Evolutionary conservation across 2,113 vertebrate genomes (phyloP).

Genomic region (Aptenodytes patagonicus): DNA sequence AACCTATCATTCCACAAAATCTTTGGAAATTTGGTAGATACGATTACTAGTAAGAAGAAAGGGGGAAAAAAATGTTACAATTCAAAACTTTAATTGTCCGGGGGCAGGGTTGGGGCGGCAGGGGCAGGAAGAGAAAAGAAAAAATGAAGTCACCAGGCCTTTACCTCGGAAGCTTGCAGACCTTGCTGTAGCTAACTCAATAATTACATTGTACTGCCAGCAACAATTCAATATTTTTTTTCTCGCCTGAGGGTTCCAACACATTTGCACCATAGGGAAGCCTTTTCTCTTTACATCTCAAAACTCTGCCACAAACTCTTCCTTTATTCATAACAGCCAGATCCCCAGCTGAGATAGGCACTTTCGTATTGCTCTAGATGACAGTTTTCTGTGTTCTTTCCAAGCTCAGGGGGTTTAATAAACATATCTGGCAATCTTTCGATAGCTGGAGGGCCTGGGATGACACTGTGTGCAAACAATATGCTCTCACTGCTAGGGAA

Average conservation of each 20-base stretch:
- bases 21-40: not conserved
- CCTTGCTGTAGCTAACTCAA: constrained; percentile 70
- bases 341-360: constrained; percentile 90
- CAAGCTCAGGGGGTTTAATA: constrained; percentile 91
- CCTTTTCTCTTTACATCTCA: constrained; percentile 82
- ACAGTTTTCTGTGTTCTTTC: constrained; percentile 90
- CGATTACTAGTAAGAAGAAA: not conserved
- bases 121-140: not conserved
- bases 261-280: constrained; percentile 87
- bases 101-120: no score
- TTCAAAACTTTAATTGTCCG: constrained; percentile 36
- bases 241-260: constrained; percentile 81
- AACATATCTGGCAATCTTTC: constrained; percentile 97
- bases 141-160: constrained; percentile 46
- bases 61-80: not conserved
- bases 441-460: constrained; percentile 86
- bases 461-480: constrained; percentile 94
- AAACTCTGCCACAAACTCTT: constrained; percentile 84
- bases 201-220: constrained; percentile 80
- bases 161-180: constrained; percentile 66
- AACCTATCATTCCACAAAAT: not conserved
- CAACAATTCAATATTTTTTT: constrained; percentile 83
- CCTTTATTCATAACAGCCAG: constrained; percentile 87
- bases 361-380: constrained; percentile 84
- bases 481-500: constrained; percentile 85